A percentile compares a stretch with the other conserved stretches of the same genome.
These are phyloP conservation scores for Monochamus saltuarius DNA, from an alignment of 1,140 invertebrate genomes.

Conservation along the genomic window DNA sequence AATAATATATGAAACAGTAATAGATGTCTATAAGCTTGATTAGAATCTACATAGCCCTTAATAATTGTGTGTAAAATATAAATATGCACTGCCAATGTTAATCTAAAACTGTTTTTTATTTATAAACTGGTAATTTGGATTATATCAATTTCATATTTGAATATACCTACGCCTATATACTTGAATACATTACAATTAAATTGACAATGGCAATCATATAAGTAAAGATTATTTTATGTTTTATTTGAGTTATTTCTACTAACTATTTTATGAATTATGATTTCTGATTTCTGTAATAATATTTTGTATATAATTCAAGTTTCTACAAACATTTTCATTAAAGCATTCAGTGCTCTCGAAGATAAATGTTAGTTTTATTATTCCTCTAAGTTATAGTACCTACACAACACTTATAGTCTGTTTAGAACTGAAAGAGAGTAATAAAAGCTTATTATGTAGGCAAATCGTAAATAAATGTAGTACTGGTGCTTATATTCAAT, in stretches of 20 bases:
- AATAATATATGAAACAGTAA: slow-evolving; percentile 1
- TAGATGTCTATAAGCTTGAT: slow-evolving; percentile 15
- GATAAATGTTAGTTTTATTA: slow-evolving; percentile 16
- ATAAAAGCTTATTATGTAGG: too few species aligned
- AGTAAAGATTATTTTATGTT: background rate
- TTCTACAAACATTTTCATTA: slow-evolving; percentile 15
- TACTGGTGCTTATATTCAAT: too few species aligned
- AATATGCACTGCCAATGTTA: slow-evolving; percentile 26
- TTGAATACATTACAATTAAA: too few species aligned
- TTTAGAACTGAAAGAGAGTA: background rate
- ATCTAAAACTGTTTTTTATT: too few species aligned
- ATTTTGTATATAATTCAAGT: slow-evolving; percentile 8
- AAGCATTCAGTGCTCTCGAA: slow-evolving; percentile 22
- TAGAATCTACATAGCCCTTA: slow-evolving; percentile 9
- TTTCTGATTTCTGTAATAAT: background rate
- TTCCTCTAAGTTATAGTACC: background rate
- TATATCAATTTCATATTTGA: background rate
- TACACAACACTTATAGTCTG: too few species aligned
- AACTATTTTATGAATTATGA: background rate
- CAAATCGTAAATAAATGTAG: too few species aligned
- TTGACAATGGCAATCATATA: too few species aligned
- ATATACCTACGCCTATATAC: slow-evolving; percentile 4
- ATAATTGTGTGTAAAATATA: slow-evolving; percentile 6
- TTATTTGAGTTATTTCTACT: background rate
- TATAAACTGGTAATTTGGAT: too few species aligned